Evolutionary conservation across 2,797 vertebrate genomes (phyloP).

Genomic region (Pogonophryne albipinna): DNA sequence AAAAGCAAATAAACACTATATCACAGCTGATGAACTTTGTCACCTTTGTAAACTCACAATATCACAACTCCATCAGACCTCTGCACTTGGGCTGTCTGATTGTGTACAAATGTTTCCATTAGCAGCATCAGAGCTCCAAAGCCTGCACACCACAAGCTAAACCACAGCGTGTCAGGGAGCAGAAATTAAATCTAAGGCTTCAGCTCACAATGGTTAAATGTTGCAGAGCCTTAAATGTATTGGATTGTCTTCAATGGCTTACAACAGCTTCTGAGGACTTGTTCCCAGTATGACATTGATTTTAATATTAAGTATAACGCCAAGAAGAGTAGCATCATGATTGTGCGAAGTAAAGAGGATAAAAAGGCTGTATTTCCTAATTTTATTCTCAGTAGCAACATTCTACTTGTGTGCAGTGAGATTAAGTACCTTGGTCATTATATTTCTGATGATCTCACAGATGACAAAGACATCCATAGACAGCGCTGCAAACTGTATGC

Average conservation of each 20-base stretch:
- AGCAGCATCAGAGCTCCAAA: constrained; percentile 24
- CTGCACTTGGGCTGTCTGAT: constrained; percentile 9
- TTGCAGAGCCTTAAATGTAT: constrained; percentile 7
- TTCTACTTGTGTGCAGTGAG: no score
- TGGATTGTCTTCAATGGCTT: constrained; percentile 14
- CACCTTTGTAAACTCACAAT: constrained; percentile 54
- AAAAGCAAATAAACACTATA: constrained; percentile 48
- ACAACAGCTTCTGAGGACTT: no score
- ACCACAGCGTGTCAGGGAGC: constrained; percentile 47
- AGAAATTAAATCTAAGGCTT: constrained; percentile 4
- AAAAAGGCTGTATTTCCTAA: no score
- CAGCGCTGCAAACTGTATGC: no score
- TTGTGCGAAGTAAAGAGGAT: no score
- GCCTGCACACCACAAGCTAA: constrained; percentile 25
- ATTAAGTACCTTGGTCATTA: no score
- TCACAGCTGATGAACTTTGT: constrained; percentile 53
- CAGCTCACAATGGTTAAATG: constrained; percentile 10
- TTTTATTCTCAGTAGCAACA: no score
- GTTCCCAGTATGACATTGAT: no score
- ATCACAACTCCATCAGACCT: constrained; percentile 34
- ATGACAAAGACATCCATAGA: no score
- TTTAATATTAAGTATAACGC: no score
- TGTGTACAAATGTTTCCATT: constrained; percentile 48
- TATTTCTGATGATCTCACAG: no score
- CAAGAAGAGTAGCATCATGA: no score